Evolutionary conservation across 2,113 vertebrate genomes (phyloP).

Genomic region (Tragelaphus buxtoni): DNA sequence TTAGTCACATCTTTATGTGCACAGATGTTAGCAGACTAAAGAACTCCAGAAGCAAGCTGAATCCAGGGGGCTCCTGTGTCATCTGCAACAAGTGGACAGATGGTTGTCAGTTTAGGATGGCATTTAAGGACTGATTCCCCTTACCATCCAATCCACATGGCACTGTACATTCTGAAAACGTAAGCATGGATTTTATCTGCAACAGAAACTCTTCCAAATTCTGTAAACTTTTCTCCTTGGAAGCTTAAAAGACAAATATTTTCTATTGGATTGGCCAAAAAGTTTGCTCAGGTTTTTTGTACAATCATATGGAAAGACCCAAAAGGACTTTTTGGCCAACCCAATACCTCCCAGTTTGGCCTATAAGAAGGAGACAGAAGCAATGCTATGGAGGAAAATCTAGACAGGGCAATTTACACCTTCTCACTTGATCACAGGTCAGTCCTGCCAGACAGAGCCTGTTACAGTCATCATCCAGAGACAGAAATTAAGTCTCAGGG

Average conservation of each 20-base stretch:
- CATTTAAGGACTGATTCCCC: accelerated
- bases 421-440: no score
- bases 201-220: neutral
- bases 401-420: neutral
- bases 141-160: neutral
- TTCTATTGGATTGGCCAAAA: neutral
- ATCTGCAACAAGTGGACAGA: no score
- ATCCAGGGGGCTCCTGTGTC: accelerated
- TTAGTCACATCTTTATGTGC: neutral
- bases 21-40: neutral
- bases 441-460: no score
- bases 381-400: neutral
- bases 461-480: accelerated
- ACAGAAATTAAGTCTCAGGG: neutral
- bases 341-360: neutral
- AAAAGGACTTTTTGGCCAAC: neutral
- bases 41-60: accelerated
- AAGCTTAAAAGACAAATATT: neutral
- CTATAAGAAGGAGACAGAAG: neutral
- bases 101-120: accelerated
- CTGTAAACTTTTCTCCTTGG: neutral
- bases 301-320: accelerated
- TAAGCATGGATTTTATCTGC: neutral
- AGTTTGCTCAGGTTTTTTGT: neutral
- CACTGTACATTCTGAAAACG: neutral